Conservation (phyloP, 2,113 vertebrate genomes). For the Eidolon helvum region DNA sequence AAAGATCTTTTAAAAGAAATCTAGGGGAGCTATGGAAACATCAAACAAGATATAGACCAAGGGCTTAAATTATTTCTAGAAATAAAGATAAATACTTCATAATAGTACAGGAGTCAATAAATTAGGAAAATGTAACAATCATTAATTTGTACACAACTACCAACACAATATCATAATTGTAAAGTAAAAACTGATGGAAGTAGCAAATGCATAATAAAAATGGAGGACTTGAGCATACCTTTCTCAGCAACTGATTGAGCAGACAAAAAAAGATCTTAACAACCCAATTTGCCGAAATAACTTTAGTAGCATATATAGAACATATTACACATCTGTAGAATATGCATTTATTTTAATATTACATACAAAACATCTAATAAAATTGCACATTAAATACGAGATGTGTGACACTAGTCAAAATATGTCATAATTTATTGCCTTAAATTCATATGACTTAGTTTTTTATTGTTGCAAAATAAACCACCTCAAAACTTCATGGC, state of each 20-base stretch:
- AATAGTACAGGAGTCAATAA: not conserved
- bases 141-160: not conserved
- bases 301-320: not conserved
- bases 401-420: rapidly evolving
- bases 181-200: not conserved
- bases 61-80: not conserved
- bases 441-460: not conserved
- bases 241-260: not conserved
- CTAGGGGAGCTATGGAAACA: not conserved
- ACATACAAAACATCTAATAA: not conserved
- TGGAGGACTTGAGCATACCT: not conserved
- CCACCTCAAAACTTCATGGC: not conserved
- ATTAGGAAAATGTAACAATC: not conserved
- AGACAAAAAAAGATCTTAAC: not conserved
- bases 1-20: not conserved
- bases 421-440: not conserved
- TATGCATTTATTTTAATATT: not conserved
- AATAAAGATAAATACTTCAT: not conserved
- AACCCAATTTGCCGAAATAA: not conserved
- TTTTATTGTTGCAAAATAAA: not conserved
- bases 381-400: not conserved
- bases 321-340: not conserved
- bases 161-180: not conserved
- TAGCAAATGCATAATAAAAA: not conserved
- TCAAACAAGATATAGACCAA: not conserved